Percentiles rank a stretch among this genome's conserved stretches.
Evolutionary conservation across 92 coral and sea anemone genomes (phyloP).

Genomic region (Phenganax subtilis): DNA sequence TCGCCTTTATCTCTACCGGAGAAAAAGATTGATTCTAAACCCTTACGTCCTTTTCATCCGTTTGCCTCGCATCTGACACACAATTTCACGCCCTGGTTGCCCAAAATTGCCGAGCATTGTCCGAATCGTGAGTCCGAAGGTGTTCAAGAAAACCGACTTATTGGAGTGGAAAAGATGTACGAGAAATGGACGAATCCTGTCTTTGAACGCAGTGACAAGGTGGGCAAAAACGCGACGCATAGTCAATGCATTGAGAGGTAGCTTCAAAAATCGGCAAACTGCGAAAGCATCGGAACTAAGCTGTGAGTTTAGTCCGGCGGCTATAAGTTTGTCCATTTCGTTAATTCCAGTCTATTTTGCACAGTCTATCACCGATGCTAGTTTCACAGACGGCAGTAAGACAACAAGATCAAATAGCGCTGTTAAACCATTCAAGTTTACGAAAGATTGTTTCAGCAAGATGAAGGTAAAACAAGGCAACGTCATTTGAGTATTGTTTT

Average conservation of each 20-base stretch:
- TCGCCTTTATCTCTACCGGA: not conserved
- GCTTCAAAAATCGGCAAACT: conserved; percentile 10
- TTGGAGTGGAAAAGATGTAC: conserved; percentile 47
- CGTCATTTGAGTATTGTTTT: not conserved
- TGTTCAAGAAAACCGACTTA: not conserved
- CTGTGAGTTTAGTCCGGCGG: not conserved
- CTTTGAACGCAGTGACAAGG: conserved; percentile 67
- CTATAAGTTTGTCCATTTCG: not conserved
- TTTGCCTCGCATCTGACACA: conserved; percentile 78
- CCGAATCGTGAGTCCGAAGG: not conserved
- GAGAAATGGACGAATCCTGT: conserved; percentile 81
- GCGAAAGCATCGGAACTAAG: not conserved
- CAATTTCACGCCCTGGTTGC: conserved; percentile 94
- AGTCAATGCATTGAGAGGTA: not conserved
- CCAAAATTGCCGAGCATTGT: conserved; percentile 44
- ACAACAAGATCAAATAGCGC: conserved; percentile 51
- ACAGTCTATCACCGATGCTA: conserved; percentile 56
- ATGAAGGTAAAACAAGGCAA: conserved; percentile 47
- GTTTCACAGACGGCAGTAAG: conserved; percentile 50
- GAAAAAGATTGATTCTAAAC: not conserved
- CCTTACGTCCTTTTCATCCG: conserved; percentile 50
- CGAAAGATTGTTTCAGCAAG: conserved; percentile 60
- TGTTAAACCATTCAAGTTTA: conserved; percentile 70
- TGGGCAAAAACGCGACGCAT: conserved; percentile 23
- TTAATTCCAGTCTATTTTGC: not conserved